Base-by-base conservation (phyloP, 2,797 vertebrate genomes). In the Carapus acus region DNA sequence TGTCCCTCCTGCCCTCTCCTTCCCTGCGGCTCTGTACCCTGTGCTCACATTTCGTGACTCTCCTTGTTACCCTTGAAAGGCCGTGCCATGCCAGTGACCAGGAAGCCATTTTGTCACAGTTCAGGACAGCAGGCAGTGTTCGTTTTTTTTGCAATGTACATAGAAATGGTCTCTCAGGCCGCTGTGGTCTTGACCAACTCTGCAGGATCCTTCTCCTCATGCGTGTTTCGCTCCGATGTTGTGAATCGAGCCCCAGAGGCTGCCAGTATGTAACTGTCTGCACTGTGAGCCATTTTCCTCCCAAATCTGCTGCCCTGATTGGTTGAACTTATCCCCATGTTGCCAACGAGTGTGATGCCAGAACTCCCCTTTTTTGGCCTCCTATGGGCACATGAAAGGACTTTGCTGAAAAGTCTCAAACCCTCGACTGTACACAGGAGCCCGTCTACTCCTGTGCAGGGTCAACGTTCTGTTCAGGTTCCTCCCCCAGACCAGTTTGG, bases 231-330 rank as follows among this genome's bases (percentile, higher is more conserved):
- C 53, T 41, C 43, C 55, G 12, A 1, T 34, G 43, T 50, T 37
- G n/a, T 56, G 53, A 49, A 36, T 48, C 19, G 15, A 64, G 69
- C 67, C 54, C 37, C 44, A 43, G 65, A 55, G 69, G 74, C 71
- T 69, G 47, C 60, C 22, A 1, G 57, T 49, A 43, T 70, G 53
- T 59, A 49, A 79, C 44, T 31, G 36, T 86, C 93, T 89, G 92
- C 94, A 96, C 94, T 97, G 95, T 96, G 91, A 95, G 92, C 93
- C 92, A 92, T 94, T 85, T 71, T 44, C 23, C 23, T 58, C 42
- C 23, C 0, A 37, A 52, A 21, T 33, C 37, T 45, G 37, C 41
- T 29, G 24, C 57, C 23, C 41, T 36, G 43, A 70, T 80, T 71
- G 70, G 74, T 69, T 81, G 58, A 37, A 73, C 58, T 65, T 8